A percentile compares a stretch with the other conserved stretches of the same genome.
Evolutionary conservation across 2,113 vertebrate species (phyloP).

Genomic region (rabbit (Oryctolagus cuniculus)): DNA sequence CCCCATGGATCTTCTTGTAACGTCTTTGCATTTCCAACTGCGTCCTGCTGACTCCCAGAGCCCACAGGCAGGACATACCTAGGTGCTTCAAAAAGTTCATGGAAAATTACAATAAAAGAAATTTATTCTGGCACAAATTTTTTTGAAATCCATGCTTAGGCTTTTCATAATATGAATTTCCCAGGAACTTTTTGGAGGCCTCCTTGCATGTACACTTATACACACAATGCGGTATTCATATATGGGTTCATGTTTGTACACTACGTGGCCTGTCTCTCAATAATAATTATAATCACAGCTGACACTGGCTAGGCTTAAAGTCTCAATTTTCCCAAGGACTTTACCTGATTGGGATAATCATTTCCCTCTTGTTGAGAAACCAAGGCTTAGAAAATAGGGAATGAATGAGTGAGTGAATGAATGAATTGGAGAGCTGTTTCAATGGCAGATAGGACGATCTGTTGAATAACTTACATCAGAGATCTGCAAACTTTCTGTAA

Average conservation of each 20-base stretch:
- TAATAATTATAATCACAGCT: too few relatives aligned
- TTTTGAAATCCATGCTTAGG: too few relatives aligned
- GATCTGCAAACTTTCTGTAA: not conserved
- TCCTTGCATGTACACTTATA: rapidly evolving
- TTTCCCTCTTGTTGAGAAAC: not conserved
- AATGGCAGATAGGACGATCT: not conserved
- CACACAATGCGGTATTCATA: rapidly evolving
- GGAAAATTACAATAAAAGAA: too few relatives aligned
- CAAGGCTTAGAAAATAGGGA: not conserved
- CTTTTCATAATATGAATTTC: too few relatives aligned
- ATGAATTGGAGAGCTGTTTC: not conserved
- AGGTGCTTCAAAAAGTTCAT: too few relatives aligned
- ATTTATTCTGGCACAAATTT: too few relatives aligned
- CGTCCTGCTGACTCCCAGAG: not conserved
- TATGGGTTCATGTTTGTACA: not conserved
- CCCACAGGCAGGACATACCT: not conserved
- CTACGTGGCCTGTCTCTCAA: not conserved
- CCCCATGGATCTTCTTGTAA: not conserved
- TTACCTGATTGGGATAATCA: too few relatives aligned
- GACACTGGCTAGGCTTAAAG: not conserved
- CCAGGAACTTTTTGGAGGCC: too few relatives aligned
- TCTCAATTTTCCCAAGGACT: not conserved
- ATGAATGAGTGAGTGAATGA: not conserved
- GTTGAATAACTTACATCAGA: not conserved
- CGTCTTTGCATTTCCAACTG: not conserved